Evolutionary conservation across 2,888 invertebrate genomes (phyloP).

Genomic region (Hydropsyche betteni): DNA sequence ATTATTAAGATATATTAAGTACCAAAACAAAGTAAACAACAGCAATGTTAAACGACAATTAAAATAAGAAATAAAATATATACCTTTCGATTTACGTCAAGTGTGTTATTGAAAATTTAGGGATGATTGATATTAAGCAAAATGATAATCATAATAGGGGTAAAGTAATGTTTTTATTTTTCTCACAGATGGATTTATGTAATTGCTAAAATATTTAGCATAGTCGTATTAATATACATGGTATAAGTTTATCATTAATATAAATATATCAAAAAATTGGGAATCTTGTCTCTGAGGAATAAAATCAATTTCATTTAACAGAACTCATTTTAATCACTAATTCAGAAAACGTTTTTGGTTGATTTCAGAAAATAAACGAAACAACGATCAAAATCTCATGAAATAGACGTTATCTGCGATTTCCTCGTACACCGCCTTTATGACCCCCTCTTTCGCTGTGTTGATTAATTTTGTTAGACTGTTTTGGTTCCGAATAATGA

Average conservation of each 20-base stretch:
- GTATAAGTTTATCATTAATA: background rate
- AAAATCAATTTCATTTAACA: no score
- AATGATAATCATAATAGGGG: constrained; percentile 5
- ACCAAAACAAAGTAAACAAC: background rate
- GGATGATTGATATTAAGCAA: no score
- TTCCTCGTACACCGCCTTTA: constrained; percentile 42
- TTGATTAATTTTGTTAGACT: constrained; percentile 45
- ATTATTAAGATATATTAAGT: background rate
- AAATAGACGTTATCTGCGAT: constrained; percentile 45
- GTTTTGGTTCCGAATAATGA: constrained; percentile 47
- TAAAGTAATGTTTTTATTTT: constrained; percentile 12
- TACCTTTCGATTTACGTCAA: no score
- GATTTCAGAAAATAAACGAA: background rate
- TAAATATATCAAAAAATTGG: constrained; percentile 6
- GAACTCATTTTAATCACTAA: no score
- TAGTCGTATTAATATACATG: background rate
- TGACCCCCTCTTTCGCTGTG: constrained; percentile 42
- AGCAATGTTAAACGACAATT: no score
- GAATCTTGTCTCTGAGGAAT: background rate
- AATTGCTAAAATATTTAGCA: constrained; percentile 21
- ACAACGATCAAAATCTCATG: background rate
- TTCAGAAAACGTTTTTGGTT: background rate
- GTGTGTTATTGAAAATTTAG: no score
- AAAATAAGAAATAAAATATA: no score
- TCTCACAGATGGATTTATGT: background rate